These are phyloP conservation scores for Catamblyrhynchus diadema DNA, from an alignment of 2,797 vertebrate species.

Conservation along the genomic window DNA sequence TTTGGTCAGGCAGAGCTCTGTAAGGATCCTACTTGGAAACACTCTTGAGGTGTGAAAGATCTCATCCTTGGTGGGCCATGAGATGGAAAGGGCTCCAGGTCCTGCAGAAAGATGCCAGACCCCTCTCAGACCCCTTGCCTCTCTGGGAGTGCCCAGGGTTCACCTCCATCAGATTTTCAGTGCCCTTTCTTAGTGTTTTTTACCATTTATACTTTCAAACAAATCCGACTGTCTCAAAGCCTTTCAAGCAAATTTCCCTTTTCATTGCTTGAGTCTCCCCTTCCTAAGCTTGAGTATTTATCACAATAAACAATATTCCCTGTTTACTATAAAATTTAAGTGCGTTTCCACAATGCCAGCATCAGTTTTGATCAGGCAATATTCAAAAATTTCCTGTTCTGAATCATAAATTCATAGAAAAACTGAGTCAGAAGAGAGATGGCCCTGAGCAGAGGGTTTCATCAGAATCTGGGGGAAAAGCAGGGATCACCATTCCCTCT, in stretches of 20 bases:
- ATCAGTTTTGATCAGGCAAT: background rate
- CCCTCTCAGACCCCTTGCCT: background rate
- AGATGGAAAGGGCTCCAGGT: background rate
- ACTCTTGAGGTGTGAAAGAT: background rate
- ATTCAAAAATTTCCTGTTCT: rapidly evolving
- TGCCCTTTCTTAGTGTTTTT: background rate
- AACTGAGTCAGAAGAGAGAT: background rate
- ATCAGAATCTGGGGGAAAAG: background rate
- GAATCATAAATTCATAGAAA: background rate
- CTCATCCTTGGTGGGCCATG: background rate
- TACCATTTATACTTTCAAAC: background rate
- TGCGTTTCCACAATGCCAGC: background rate
- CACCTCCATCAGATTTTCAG: background rate
- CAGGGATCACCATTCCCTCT: background rate
- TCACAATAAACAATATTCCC: background rate
- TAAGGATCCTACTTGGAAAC: background rate
- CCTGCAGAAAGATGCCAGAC: background rate
- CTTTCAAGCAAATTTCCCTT: background rate
- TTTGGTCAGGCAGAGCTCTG: background rate
- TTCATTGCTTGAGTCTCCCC: background rate
- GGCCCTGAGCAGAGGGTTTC: background rate
- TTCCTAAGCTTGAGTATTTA: background rate
- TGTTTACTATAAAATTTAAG: background rate
- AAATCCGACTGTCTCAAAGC: background rate
- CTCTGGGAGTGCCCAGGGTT: background rate